These are phyloP conservation scores for Gopherus flavomarginatus DNA, from an alignment of 2,113 vertebrate species.

Conservation along the genomic window DNA sequence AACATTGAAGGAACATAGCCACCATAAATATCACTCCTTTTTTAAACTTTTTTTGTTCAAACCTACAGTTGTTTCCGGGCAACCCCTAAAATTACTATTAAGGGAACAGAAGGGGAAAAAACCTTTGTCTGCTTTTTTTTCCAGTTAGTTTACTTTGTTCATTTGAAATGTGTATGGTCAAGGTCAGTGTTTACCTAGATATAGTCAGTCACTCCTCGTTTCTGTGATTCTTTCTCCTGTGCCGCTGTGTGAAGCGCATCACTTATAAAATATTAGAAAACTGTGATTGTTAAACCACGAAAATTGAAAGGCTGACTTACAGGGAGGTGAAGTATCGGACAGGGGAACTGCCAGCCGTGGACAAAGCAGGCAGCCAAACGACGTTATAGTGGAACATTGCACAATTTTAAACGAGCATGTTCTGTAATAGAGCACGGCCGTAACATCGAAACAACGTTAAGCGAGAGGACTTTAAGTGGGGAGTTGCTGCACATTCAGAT, in stretches of 20 bases:
- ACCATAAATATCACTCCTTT: not conserved
- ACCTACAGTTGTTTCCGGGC: accelerated
- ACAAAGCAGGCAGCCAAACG: too few species aligned
- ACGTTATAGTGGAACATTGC: too few species aligned
- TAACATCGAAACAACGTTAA: too few species aligned
- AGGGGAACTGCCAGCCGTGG: too few species aligned
- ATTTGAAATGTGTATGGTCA: not conserved
- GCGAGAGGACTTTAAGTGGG: too few species aligned
- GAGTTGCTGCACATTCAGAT: too few species aligned
- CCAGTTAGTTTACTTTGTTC: not conserved
- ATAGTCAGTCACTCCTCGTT: not conserved
- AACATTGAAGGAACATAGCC: not conserved
- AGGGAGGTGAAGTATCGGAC: not conserved
- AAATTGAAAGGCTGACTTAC: not conserved
- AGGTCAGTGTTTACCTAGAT: not conserved
- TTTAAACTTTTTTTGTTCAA: not conserved
- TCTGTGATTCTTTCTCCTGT: not conserved
- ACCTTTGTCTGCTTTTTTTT: not conserved
- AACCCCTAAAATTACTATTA: not conserved
- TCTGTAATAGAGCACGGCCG: too few species aligned
- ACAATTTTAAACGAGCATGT: too few species aligned
- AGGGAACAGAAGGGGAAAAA: not conserved
- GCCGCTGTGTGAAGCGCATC: not conserved
- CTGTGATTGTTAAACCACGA: too few species aligned
- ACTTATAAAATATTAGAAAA: not conserved